phyloP scores from a whole-genome alignment of 23 tunicate genomes.

The Halocynthia roretzi region DNA sequence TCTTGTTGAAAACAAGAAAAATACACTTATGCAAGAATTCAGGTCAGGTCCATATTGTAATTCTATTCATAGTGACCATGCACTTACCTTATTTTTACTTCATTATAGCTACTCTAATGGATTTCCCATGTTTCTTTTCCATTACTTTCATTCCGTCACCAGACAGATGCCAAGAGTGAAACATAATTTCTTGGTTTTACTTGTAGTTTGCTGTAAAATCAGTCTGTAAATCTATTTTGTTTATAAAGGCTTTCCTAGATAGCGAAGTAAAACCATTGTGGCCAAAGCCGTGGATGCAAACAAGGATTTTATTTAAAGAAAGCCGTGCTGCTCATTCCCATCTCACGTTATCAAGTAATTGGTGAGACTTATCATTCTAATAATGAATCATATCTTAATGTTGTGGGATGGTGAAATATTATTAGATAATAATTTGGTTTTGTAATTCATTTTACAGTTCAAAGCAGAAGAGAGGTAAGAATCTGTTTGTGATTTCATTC shows the following conservation, averaged over 20 bases:
- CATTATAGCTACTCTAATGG: too few species aligned
- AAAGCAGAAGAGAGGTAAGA: conserved; percentile 74
- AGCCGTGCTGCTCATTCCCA: conserved; percentile 48
- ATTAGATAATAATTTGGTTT: not conserved
- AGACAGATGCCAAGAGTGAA: too few species aligned
- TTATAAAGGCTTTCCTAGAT: conserved; percentile 58
- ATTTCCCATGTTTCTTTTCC: too few species aligned
- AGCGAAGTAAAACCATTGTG: conserved; percentile 62
- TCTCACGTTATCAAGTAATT: conserved; percentile 26
- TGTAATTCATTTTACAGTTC: conserved; percentile 25
- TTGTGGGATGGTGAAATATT: not conserved
- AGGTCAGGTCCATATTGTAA: too few species aligned
- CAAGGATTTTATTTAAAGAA: conserved; percentile 72
- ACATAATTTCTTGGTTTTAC: too few species aligned
- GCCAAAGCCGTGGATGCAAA: conserved; percentile 98
- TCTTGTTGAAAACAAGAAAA: not conserved
- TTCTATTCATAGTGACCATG: too few species aligned
- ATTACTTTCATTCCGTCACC: too few species aligned
- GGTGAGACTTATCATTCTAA: conserved; percentile 25
- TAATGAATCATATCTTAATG: too few species aligned
- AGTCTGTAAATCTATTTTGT: too few species aligned
- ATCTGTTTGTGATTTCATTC: not conserved
- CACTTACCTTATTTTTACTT: too few species aligned
- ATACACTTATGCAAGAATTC: too few species aligned
- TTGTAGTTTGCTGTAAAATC: too few species aligned